Percentiles rank a stretch among this genome's conserved stretches.
Conservation (phyloP, 2,113 vertebrate genomes). For the Scomber colias region DNA sequence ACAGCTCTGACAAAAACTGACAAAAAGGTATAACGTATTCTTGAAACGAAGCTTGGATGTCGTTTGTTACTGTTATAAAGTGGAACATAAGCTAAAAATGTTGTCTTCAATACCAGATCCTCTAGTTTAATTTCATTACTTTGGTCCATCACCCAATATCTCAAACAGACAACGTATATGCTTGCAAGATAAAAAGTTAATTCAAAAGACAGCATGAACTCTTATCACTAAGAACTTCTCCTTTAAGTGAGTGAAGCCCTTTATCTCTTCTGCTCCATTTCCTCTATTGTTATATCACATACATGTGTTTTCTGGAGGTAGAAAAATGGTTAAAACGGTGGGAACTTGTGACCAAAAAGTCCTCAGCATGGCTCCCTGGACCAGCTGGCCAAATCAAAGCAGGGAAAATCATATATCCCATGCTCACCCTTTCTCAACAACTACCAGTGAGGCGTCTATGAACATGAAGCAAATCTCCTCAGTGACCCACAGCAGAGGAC, state of each 20-base stretch:
- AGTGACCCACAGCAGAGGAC: slow-evolving; percentile 18
- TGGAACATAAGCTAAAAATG: too few species aligned
- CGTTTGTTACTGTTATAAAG: neutral
- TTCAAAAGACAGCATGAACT: neutral
- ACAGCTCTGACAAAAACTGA: neutral
- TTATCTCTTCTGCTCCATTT: slow-evolving; percentile 2
- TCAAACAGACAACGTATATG: neutral
- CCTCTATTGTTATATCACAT: slow-evolving; percentile 11
- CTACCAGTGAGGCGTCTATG: slow-evolving; percentile 20
- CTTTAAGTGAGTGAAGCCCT: neutral
- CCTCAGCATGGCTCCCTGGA: neutral
- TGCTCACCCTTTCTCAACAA: slow-evolving; percentile 16
- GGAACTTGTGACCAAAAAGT: slow-evolving; percentile 2
- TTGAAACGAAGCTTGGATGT: neutral
- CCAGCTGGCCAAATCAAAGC: slow-evolving; percentile 40
- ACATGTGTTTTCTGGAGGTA: slow-evolving; percentile 22
- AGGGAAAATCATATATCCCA: slow-evolving; percentile 14
- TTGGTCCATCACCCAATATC: neutral
- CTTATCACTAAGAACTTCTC: neutral
- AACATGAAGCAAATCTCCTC: slow-evolving; percentile 10
- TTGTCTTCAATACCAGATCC: too few species aligned
- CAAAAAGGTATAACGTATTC: neutral
- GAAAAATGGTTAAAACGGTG: slow-evolving; percentile 23
- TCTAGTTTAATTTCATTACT: neutral
- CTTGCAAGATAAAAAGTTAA: neutral